A percentile compares a stretch with the other conserved stretches of the same genome.
These are phyloP conservation scores for Dasysyrphus tricinctus DNA, from an alignment of 2,888 invertebrate species.

Conservation along the genomic window DNA sequence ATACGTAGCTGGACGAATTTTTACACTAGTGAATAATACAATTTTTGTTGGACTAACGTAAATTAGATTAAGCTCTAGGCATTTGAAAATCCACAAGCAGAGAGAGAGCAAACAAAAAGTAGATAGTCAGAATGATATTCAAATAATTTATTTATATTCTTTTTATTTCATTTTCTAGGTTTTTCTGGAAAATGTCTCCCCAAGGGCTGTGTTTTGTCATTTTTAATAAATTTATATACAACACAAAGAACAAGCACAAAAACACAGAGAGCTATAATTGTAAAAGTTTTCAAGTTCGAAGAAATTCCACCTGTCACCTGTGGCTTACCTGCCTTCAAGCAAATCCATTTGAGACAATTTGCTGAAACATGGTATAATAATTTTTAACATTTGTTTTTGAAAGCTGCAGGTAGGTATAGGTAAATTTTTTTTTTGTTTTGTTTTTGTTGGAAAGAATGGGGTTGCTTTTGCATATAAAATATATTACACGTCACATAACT, in stretches of 20 bases:
- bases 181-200: slow-evolving; percentile 17
- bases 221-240: slow-evolving; percentile 10
- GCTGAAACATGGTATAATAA: slow-evolving; percentile 27
- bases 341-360: slow-evolving; percentile 26
- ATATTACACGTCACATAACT: slow-evolving; percentile 2
- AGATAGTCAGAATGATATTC: neutral
- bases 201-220: slow-evolving; percentile 18
- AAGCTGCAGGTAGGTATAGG: neutral
- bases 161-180: neutral
- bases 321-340: neutral
- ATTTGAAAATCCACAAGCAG: neutral
- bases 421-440: neutral
- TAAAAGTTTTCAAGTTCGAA: slow-evolving; percentile 23
- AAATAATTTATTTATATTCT: neutral
- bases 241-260: neutral
- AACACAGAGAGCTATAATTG: slow-evolving; percentile 9
- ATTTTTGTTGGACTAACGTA: neutral
- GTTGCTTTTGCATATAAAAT: neutral
- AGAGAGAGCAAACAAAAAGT: slow-evolving; percentile 2
- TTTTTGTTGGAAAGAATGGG: neutral
- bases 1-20: neutral
- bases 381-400: slow-evolving; percentile 30
- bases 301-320: slow-evolving; percentile 27
- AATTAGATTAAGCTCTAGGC: slow-evolving; percentile 12
- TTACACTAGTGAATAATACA: neutral